Percentiles rank a stretch among this genome's conserved stretches.
Evolutionary conservation across 2,113 vertebrate genomes (phyloP).

Genomic region (Trachemys scripta): DNA sequence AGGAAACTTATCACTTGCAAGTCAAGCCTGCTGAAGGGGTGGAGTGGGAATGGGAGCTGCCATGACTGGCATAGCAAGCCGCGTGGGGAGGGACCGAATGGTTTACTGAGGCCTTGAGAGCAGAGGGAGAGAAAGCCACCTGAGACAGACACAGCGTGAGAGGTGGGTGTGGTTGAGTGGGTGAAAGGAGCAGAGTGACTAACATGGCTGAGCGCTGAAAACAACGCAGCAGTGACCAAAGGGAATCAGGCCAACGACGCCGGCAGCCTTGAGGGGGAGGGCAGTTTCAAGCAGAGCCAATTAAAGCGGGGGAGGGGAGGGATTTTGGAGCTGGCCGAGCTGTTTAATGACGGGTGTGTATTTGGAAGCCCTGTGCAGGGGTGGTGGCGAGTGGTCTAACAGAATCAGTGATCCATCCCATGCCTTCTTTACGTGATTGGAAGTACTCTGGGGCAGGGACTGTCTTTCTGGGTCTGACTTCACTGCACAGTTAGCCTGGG

Average conservation of each 20-base stretch:
- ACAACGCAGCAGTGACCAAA: background rate
- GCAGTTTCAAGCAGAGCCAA: background rate
- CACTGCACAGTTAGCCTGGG: background rate
- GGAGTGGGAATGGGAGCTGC: background rate
- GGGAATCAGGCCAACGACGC: background rate
- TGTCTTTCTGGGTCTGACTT: background rate
- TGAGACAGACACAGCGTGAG: background rate
- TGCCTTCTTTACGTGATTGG: background rate
- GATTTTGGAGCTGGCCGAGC: background rate
- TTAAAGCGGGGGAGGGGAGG: background rate
- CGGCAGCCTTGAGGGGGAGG: fast-evolving
- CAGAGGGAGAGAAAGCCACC: background rate
- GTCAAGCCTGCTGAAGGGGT: background rate
- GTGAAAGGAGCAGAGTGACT: background rate
- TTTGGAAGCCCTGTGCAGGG: background rate
- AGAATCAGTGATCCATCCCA: background rate
- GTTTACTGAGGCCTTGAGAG: background rate
- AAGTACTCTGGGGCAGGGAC: background rate
- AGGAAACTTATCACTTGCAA: background rate
- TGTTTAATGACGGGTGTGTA: background rate
- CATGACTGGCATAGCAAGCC: background rate
- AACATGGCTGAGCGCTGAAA: background rate
- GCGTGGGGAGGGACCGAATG: background rate
- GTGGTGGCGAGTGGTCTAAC: background rate
- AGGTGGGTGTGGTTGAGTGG: background rate